Evolutionary conservation across 2,888 invertebrate species (phyloP).

Genomic region (Leucophenga maculata): DNA sequence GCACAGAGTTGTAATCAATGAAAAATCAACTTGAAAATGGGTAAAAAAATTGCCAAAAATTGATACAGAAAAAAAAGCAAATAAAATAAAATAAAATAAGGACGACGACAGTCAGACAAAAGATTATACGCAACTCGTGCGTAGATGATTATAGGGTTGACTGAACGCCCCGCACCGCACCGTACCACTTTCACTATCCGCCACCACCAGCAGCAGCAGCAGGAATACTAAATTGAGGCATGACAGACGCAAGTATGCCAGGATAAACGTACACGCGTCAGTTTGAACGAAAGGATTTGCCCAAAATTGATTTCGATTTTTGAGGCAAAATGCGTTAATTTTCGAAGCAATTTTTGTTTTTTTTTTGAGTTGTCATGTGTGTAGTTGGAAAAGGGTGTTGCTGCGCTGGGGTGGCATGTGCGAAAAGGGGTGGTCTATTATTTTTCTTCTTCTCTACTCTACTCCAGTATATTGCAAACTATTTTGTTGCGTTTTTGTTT

Average conservation of each 20-base stretch:
- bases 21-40: slow-evolving; percentile 62
- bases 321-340: slow-evolving; percentile 50
- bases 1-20: slow-evolving; percentile 48
- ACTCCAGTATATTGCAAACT: too few species aligned
- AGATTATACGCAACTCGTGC: slow-evolving; percentile 59
- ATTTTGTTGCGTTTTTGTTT: not conserved
- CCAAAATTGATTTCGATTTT: slow-evolving; percentile 45
- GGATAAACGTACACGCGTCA: slow-evolving; percentile 47
- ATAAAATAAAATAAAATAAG: slow-evolving; percentile 30
- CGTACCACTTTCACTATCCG: not conserved
- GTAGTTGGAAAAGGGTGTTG: not conserved
- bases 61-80: slow-evolving; percentile 53
- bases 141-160: slow-evolving; percentile 66
- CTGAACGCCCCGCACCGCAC: slow-evolving; percentile 17
- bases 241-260: slow-evolving; percentile 26
- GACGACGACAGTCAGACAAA: slow-evolving; percentile 55
- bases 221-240: slow-evolving; percentile 9
- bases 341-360: slow-evolving; percentile 36
- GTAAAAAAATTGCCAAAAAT: slow-evolving; percentile 58
- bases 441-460: too few species aligned
- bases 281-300: slow-evolving; percentile 54
- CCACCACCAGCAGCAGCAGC: too few species aligned
- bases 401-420: slow-evolving; percentile 11
- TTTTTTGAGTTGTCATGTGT: slow-evolving; percentile 8
- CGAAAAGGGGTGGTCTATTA: slow-evolving; percentile 13